These are phyloP conservation scores for Cirrhinus mrigala DNA, from an alignment of 2,797 vertebrate species.

Conservation along the genomic window DNA sequence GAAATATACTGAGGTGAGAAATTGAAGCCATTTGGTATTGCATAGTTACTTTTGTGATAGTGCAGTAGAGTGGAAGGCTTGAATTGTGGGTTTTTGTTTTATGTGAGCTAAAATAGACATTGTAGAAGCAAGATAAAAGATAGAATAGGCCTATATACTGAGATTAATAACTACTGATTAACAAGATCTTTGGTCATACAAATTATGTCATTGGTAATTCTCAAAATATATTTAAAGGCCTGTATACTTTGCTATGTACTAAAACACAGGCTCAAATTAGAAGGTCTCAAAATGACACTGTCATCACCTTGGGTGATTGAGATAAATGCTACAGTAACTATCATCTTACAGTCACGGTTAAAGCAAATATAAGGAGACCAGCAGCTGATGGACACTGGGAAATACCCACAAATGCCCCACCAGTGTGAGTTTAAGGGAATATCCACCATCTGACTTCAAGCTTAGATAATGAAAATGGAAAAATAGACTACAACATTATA, in stretches of 20 bases:
- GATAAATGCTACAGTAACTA: conserved; percentile 64
- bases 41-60: not conserved
- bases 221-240: not conserved
- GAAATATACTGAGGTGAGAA: conserved; percentile 16
- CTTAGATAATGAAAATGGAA: not conserved
- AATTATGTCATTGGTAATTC: not conserved
- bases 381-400: conserved; percentile 62
- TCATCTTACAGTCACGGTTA: conserved; percentile 66
- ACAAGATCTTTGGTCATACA: not conserved
- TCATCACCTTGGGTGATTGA: conserved; percentile 66
- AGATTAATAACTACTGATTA: not conserved
- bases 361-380: conserved; percentile 59
- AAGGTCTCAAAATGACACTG: conserved; percentile 65
- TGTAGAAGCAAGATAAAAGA: not conserved
- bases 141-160: not conserved
- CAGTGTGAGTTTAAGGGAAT: conserved; percentile 33
- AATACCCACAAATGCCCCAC: conserved; percentile 41
- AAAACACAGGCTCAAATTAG: conserved; percentile 72
- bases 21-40: not conserved
- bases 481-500: not conserved
- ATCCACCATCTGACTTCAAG: conserved; percentile 22
- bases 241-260: conserved; percentile 31
- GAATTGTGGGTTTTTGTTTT: conserved; percentile 2
- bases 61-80: not conserved
- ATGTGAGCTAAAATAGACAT: not conserved